A percentile compares a stretch with the other conserved stretches of the same genome.
Evolutionary conservation across 2,113 vertebrate genomes (phyloP).

Genomic region (Gobius niger): DNA sequence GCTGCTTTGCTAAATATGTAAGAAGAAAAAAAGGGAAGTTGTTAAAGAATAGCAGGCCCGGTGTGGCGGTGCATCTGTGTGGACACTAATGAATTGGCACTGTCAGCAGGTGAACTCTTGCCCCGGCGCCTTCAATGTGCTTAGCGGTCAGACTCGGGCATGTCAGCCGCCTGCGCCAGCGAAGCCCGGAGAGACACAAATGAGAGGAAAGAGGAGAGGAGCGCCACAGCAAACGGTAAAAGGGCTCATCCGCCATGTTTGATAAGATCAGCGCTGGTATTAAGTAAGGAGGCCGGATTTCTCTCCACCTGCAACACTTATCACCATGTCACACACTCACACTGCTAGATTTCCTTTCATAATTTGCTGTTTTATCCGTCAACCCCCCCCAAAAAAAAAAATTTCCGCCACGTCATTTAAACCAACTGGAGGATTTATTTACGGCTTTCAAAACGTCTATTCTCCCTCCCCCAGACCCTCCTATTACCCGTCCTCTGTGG

Average conservation of each 20-base stretch:
- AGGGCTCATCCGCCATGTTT: conserved; percentile 38
- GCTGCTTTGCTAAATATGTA: not conserved
- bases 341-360: conserved; percentile 45
- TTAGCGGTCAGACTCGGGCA: conserved; percentile 64
- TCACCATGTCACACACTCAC: conserved; percentile 55
- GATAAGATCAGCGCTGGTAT: conserved; percentile 50
- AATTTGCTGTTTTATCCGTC: conserved; percentile 39
- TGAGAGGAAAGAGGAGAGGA: conserved; percentile 32
- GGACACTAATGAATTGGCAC: conserved; percentile 72
- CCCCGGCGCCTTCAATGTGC: conserved; percentile 51
- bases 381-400: conserved; percentile 18
- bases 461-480: conserved; percentile 15
- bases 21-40: not conserved
- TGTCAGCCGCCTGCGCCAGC: conserved; percentile 42
- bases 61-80: conserved; percentile 65
- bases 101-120: conserved; percentile 61
- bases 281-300: conserved; percentile 40
- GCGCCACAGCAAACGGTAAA: conserved; percentile 15
- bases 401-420: conserved; percentile 22
- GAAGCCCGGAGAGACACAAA: conserved; percentile 54
- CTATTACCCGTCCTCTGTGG: conserved; percentile 15
- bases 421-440: conserved; percentile 38
- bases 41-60: conserved; percentile 44
- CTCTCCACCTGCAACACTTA: conserved; percentile 50
- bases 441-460: conserved; percentile 16